These are phyloP conservation scores for Ischnus inquisitorius DNA, from an alignment of 2,888 invertebrate genomes.

Conservation along the genomic window DNA sequence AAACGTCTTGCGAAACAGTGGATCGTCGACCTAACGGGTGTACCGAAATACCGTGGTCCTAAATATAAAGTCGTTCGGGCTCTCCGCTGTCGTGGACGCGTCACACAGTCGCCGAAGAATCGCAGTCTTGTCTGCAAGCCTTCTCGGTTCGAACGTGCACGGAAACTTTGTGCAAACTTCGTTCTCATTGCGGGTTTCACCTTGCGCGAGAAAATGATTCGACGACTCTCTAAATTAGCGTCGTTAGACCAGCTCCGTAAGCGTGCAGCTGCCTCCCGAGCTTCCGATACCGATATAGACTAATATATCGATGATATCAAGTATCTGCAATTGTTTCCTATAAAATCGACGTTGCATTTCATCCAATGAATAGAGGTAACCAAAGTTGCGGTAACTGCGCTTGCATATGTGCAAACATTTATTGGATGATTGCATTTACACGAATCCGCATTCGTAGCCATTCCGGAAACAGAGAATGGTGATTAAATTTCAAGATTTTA, in stretches of 20 bases:
- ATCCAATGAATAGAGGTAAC: not conserved
- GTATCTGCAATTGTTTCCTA: too few species aligned
- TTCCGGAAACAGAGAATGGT: too few species aligned
- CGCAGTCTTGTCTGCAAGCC: constrained; percentile 13
- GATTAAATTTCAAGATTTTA: too few species aligned
- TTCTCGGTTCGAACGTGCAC: constrained; percentile 11
- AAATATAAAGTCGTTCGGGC: constrained; percentile 67
- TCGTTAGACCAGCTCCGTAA: constrained; percentile 42
- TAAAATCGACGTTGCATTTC: not conserved
- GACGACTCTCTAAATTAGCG: constrained; percentile 69
- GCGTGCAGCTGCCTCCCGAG: not conserved
- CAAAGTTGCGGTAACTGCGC: too few species aligned
- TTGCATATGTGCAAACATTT: too few species aligned
- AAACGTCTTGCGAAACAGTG: constrained; percentile 66
- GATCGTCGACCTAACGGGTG: constrained; percentile 70
- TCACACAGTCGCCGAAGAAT: constrained; percentile 42
- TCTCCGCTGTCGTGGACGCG: constrained; percentile 32
- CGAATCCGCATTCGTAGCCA: too few species aligned
- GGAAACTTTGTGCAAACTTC: constrained; percentile 48
- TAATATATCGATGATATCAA: not conserved
- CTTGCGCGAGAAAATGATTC: constrained; percentile 48
- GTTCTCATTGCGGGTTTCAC: constrained; percentile 37
- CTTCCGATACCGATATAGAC: not conserved
- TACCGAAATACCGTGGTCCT: constrained; percentile 65
- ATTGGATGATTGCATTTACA: too few species aligned